Base-by-base conservation (phyloP, 2,888 invertebrate species). In the Amorpha juglandis region DNA sequence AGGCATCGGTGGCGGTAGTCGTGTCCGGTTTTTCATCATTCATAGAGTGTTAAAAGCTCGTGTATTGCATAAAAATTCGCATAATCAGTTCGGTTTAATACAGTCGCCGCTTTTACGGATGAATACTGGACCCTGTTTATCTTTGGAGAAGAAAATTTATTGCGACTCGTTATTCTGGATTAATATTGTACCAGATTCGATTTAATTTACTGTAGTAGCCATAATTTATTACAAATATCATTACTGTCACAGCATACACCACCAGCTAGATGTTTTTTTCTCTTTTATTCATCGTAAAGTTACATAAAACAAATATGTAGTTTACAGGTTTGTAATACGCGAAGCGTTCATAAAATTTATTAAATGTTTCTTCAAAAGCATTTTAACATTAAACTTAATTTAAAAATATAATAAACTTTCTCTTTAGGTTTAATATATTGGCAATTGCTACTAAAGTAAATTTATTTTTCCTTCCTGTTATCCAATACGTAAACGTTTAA, bases 1-100 rank as follows among this genome's bases (percentile, higher is more conserved):
- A 63, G 63, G 45, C 68, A 66, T 71, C 69, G 33, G 33, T 50
- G 35, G 63, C 35, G 9, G 63, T 21, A 50, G 19, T 58, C 67
- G 55, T 55, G 58, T 67, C 64, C 52, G 63, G 64, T 69, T 69
- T 71, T 69, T 71, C 71, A 63, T 67, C 68, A 67, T 21, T 68
- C 68, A 66, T 68, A 68, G 50, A 64, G 68, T 66, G 48, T 58
- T 62, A 47, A 53, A 67, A 63, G 52, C 50, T 62, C 64, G 67
- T 67, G 64, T 63, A 64, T 58, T 58, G 58, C 65, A 68, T 67
- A 52, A 67, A 67, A 65, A 64, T 70, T 68, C 55, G 67, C 68
- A 64, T 48, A 68, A 63, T 38, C 66, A 62, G 33, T 63, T 53
- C 45, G 58, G 11, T 9, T 52, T 52, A 33, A 38, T 42, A 19